Conservation (phyloP, 2,797 vertebrate species). For the Urosaurus nigricauda region DNA sequence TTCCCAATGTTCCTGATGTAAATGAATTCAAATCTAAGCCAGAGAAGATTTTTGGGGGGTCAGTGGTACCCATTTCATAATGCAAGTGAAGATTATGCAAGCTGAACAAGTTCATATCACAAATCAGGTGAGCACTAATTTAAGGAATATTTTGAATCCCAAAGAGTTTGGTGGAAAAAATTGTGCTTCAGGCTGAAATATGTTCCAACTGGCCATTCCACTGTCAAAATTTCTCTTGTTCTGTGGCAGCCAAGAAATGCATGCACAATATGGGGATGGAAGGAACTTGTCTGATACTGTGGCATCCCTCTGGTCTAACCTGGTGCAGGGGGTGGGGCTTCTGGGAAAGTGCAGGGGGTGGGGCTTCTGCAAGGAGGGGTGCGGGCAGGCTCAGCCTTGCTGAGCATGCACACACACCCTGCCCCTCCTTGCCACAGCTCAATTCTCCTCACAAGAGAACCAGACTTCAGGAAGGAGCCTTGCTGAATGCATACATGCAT, state of each 20-base stretch:
- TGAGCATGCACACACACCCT: too few species aligned
- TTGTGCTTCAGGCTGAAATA: background rate
- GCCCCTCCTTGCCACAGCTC: too few species aligned
- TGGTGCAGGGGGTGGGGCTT: too few species aligned
- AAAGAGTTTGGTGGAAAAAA: background rate
- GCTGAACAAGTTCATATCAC: background rate
- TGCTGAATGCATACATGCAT: too few species aligned
- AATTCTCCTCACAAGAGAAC: too few species aligned
- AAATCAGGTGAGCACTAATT: background rate
- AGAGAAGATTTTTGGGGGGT: background rate
- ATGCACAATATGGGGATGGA: background rate
- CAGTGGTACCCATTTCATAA: background rate
- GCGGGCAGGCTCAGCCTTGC: too few species aligned
- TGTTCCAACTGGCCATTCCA: background rate
- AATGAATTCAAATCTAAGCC: background rate
- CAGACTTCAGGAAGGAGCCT: too few species aligned
- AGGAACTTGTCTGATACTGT: background rate
- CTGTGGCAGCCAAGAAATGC: background rate
- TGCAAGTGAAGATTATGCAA: background rate
- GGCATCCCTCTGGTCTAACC: too few species aligned
- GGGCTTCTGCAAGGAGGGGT: too few species aligned
- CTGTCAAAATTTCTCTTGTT: background rate
- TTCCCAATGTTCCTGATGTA: background rate
- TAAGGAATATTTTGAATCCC: background rate
- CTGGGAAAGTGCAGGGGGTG: too few species aligned